Conservation (phyloP, 2,888 invertebrate species). For the Polydrusus pterygomalis region DNA sequence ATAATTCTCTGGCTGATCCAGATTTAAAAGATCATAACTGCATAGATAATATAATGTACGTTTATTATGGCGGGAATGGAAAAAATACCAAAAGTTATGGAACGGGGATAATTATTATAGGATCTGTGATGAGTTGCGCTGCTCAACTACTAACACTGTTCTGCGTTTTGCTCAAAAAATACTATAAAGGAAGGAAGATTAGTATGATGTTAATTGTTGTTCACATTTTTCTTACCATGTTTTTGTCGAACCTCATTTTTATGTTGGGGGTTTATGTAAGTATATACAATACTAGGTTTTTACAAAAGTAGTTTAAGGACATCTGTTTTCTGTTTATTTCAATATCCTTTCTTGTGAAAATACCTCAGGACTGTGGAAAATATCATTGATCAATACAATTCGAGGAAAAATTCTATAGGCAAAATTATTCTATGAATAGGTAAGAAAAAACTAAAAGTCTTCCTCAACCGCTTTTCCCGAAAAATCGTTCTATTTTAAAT, state of each 20-base stretch:
- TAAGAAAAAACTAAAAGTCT: no score
- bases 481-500: no score
- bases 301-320: no score
- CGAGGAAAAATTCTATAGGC: no score
- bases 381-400: no score
- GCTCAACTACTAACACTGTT: constrained; percentile 74
- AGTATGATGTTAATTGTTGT: constrained; percentile 76
- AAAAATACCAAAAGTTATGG: constrained; percentile 75
- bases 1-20: constrained; percentile 78
- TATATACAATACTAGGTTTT: no score
- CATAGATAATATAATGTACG: constrained; percentile 83
- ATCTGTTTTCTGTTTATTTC: no score
- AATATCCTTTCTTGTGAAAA: no score
- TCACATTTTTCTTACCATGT: constrained; percentile 78
- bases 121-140: constrained; percentile 73
- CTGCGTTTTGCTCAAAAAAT: constrained; percentile 69
- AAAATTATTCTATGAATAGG: no score
- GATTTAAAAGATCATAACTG: constrained; percentile 82
- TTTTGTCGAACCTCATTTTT: constrained; percentile 78
- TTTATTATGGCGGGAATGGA: constrained; percentile 78
- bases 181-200: constrained; percentile 66
- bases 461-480: no score
- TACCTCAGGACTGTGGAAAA: no score
- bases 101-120: constrained; percentile 71
- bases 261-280: constrained; percentile 80